Evolutionary conservation across 2,797 vertebrate species (phyloP).

Genomic region (Ispidina picta): DNA sequence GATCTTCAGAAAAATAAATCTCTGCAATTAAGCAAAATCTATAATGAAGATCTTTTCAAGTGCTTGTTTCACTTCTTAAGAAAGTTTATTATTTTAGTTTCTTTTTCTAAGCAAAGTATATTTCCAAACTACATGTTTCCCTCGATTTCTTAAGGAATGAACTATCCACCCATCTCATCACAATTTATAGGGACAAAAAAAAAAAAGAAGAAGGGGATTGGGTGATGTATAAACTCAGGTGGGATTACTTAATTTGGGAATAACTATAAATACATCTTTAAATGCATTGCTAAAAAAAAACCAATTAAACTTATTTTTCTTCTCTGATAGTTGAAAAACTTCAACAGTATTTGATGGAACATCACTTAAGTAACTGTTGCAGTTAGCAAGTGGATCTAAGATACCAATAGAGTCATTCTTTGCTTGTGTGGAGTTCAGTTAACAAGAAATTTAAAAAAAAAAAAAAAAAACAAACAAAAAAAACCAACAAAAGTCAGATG

Average conservation of each 20-base stretch:
- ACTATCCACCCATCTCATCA: fast-evolving
- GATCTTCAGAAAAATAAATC: neutral
- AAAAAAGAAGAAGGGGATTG: neutral
- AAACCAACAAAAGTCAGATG: fast-evolving
- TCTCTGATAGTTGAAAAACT: neutral
- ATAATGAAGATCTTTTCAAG: fast-evolving
- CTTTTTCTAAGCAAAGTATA: neutral
- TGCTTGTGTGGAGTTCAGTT: fast-evolving
- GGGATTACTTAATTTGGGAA: neutral
- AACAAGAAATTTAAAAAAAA: neutral
- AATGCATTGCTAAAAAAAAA: too few species aligned
- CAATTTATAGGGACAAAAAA: neutral
- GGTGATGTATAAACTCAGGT: neutral
- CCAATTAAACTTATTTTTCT: neutral
- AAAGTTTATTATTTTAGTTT: too few species aligned
- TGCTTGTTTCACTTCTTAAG: fast-evolving
- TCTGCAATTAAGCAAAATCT: fast-evolving
- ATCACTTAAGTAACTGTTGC: neutral
- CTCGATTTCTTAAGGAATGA: fast-evolving
- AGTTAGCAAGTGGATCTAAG: neutral
- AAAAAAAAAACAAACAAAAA: too few species aligned
- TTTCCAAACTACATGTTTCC: fast-evolving
- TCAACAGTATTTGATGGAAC: fast-evolving
- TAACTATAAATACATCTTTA: neutral
- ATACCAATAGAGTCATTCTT: neutral